Evolutionary conservation across 2,888 invertebrate genomes (phyloP), one percentile per base, ranked within the genome.

Genomic region (Subacronicta megacephala): DNA sequence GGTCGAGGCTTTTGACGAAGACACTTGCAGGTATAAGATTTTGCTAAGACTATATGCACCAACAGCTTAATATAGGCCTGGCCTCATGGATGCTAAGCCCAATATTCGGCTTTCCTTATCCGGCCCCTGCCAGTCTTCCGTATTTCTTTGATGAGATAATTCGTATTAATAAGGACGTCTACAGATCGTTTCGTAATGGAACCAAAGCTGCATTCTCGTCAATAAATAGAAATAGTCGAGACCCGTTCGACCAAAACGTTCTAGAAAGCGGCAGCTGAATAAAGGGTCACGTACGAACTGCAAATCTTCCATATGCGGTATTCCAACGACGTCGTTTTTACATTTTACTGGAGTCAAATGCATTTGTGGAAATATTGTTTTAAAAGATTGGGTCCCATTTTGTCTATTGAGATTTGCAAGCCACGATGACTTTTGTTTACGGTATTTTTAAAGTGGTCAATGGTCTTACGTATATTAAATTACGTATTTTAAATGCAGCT

Each of bases 301-400:
- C 67, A 76, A 76, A 76, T 77, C 77, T 72, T 70, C 62, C 61
- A 55, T 61, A 62, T 68, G 72, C 52, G 63, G 67, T 74, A 74
- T 76, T 74, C 67, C 46, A 58, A 29, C 36, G 65, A 66, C 62
- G 70, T 76, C 64, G 52, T 69, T 75, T 72, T 68, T 65, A 68
- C 62, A 74, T 72, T 76, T 76, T 66, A 44, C 53, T 47, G 55
- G 58, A 75, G 63, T 70, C 65, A 65, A 71, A 71, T 73, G 65
- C 65, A 66, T 73, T 75, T 67, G 62, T 56, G 57, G 54, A 54
- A 70, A 67, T 56, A 67, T 66, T 75, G 63, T 70, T 74, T 65
- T 62, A 68, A 64, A 62, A 71, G 49, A 65, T 71, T 68, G 60
- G 52, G 53, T 68, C 37, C 58, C 51, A 64, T 73, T 62, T 74